Evolutionary conservation across 2,113 vertebrate genomes (phyloP), one percentile per base, ranked within the genome.

Genomic region (Athene noctua): DNA sequence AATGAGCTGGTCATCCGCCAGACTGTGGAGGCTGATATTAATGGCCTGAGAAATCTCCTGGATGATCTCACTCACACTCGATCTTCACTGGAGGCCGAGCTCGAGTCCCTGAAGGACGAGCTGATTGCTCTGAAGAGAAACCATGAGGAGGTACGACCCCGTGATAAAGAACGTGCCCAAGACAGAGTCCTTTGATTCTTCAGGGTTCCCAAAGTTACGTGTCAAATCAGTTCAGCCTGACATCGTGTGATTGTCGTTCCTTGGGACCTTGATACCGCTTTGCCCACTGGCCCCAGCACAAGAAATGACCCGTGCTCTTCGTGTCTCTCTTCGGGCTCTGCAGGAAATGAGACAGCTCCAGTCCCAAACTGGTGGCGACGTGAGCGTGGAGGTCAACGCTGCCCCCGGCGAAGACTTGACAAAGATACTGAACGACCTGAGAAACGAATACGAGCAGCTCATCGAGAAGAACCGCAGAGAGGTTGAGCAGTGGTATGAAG

Each of bases 401-500:
- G 80, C 93, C 22, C 97, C 97, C 9, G 92, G 97, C 3, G 19
- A 44, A 49, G 97, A 98, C 27, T 38, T 98, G 62, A 96, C 96
- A 15, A 90, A 97, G 93, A 19, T 8, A 10, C 97, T 98, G 26
- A 97, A 95, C 1, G 73, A 97, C 18, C 84, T 99, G 92, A 97
- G 99, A 10, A 1, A 11, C 4, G 98, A 99, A 72, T 99, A 99
- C 0, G 99, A 99, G 94, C 52, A 79, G 55, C 93, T 99, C 67
- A 86, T 96, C 4, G 98, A 98, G 0, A 99, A 98, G 98, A 99
- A 98, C 96, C 98, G 98, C 34, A 90, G 82, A 2, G 98, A 99
- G 2, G 98, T 98, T 20, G 99, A 99, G 36, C 65, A 88, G n/a
- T 98, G 98, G 97, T 99, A 98, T 55, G 98, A 99, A 80, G 94